These are phyloP conservation scores for Balaeniceps rex DNA, from an alignment of 2,113 vertebrate genomes.

Conservation along the genomic window DNA sequence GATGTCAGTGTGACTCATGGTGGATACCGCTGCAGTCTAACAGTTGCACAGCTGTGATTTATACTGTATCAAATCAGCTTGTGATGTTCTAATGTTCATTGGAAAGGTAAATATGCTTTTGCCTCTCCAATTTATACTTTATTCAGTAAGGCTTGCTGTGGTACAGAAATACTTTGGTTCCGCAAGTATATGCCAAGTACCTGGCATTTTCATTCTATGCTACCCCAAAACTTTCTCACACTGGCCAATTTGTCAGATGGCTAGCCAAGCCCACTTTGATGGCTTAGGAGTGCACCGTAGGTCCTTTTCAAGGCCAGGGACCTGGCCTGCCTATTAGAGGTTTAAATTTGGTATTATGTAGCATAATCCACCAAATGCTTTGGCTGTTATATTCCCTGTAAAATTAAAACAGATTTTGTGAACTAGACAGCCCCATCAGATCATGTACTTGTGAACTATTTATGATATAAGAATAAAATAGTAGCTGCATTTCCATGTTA, in stretches of 20 bases:
- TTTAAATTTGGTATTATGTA: constrained; percentile 31
- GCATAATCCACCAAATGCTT: constrained; percentile 41
- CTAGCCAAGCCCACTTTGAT: neutral
- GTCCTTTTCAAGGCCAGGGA: constrained; percentile 8
- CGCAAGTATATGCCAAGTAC: neutral
- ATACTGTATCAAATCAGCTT: neutral
- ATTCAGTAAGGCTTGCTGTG: neutral
- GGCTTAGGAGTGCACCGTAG: neutral
- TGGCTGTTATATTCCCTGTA: neutral
- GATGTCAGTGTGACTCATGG: neutral
- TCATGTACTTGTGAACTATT: neutral
- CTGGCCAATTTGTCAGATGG: neutral
- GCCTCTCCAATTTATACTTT: neutral
- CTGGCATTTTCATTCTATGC: neutral
- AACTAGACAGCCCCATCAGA: neutral
- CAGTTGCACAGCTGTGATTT: neutral
- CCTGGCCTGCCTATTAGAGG: neutral
- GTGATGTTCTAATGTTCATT: neutral
- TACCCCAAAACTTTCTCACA: neutral
- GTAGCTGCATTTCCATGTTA: neutral
- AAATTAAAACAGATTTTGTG: constrained; percentile 35
- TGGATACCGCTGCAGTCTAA: neutral
- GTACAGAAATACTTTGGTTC: neutral
- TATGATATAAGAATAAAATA: neutral
- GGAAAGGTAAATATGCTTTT: neutral